Conservation (phyloP, 2,888 invertebrate species). For the Pegoplata infirma region DNA sequence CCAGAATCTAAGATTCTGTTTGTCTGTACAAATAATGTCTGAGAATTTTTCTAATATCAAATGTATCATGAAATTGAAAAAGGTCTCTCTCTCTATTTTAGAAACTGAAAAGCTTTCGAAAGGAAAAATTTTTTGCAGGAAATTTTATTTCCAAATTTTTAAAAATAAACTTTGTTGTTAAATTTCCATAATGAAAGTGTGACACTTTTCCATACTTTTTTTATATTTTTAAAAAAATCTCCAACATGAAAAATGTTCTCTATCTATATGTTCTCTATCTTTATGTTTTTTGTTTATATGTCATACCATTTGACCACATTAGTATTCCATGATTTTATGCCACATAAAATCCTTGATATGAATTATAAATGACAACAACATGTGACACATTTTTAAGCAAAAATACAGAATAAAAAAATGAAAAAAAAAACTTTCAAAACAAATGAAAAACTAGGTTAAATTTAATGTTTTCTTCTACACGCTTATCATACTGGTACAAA, state of each 20-base stretch:
- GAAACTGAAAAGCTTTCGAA: too few species aligned
- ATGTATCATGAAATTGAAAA: too few species aligned
- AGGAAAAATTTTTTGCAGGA: too few species aligned
- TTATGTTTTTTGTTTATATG: slow-evolving; percentile 11
- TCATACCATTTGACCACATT: slow-evolving; percentile 48
- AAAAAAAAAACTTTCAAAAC: slow-evolving; percentile 22
- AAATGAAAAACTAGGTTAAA: slow-evolving; percentile 54
- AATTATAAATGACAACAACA: slow-evolving; percentile 58
- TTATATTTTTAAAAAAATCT: background rate
- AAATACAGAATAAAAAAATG: slow-evolving; percentile 5
- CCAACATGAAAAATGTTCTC: background rate
- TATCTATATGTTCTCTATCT: too few species aligned
- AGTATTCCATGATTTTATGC: slow-evolving; percentile 45
- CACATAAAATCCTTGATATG: slow-evolving; percentile 58
- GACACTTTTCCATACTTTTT: slow-evolving; percentile 5
- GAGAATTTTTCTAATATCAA: too few species aligned
- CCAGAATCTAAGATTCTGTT: too few species aligned
- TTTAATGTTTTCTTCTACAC: slow-evolving; percentile 43
- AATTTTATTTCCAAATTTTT: background rate
- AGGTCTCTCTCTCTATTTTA: too few species aligned
- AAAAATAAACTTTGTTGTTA: background rate
- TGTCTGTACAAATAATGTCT: too few species aligned
- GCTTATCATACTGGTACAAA: slow-evolving; percentile 35
- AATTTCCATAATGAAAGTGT: slow-evolving; percentile 16
- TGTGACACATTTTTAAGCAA: slow-evolving; percentile 50